These are phyloP conservation scores for Syngnathus floridae DNA, from an alignment of 2,113 vertebrate genomes.

Conservation along the genomic window DNA sequence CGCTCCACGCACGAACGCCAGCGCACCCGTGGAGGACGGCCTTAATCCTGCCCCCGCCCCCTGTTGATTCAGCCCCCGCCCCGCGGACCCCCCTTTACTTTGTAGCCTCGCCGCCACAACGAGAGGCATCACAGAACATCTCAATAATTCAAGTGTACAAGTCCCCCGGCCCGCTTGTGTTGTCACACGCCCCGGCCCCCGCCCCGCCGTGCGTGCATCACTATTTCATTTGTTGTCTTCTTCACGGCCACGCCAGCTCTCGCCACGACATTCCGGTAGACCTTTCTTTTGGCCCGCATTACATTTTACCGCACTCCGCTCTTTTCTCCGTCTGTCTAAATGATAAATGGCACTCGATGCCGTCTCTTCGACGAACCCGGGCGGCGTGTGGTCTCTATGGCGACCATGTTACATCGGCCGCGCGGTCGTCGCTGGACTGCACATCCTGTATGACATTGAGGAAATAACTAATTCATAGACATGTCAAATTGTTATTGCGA, in stretches of 20 bases:
- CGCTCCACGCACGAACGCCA: conserved; percentile 32
- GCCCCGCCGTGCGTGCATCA: not conserved
- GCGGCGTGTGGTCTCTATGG: not conserved
- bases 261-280: conserved; percentile 19
- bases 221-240: conserved; percentile 35
- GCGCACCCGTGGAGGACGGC: conserved; percentile 24
- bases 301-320: not conserved
- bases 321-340: not conserved
- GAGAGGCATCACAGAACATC: conserved; percentile 43
- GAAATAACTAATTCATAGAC: not conserved
- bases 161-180: conserved; percentile 38
- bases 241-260: conserved; percentile 5
- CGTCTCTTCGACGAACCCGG: not conserved
- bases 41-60: conserved; percentile 28
- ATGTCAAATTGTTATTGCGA: not conserved
- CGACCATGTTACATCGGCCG: not conserved
- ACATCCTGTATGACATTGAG: not conserved
- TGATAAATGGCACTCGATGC: not conserved
- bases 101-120: conserved; percentile 49
- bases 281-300: conserved; percentile 22
- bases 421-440: not conserved
- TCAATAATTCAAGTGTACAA: conserved; percentile 64
- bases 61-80: conserved; percentile 22
- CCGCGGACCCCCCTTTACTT: conserved; percentile 18
- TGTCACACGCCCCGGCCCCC: conserved; percentile 15